Conservation (phyloP, 2,797 vertebrate genomes). For the Anolis apletophallus region DNA sequence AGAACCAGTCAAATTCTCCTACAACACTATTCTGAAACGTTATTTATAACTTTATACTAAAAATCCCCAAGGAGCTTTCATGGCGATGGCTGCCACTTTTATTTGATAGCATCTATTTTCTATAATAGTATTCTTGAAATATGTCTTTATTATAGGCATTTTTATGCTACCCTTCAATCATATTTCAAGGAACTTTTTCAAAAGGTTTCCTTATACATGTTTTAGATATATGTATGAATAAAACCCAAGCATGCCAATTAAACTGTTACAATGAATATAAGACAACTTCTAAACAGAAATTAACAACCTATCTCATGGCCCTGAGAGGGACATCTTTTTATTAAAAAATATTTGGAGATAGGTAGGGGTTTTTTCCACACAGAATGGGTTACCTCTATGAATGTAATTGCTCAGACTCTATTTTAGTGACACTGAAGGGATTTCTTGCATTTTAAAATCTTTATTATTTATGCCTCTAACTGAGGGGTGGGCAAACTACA, state of each 20-base stretch:
- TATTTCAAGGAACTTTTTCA: background rate
- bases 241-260: background rate
- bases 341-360: too few relatives aligned
- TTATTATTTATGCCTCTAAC: background rate
- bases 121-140: background rate
- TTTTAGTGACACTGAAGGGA: background rate
- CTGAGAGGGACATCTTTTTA: too few relatives aligned
- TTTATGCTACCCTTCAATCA: background rate
- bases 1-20: background rate
- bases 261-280: background rate
- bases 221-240: background rate
- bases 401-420: background rate
- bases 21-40: background rate
- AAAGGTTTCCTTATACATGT: background rate
- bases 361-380: background rate
- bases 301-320: too few relatives aligned
- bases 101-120: background rate
- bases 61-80: background rate
- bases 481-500: too few relatives aligned
- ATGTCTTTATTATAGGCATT: background rate
- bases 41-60: background rate
- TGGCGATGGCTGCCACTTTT: background rate
- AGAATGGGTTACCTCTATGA: background rate
- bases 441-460: background rate
- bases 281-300: too few relatives aligned